Conservation (phyloP, 2,113 vertebrate genomes). For the Oryzias celebensis region DNA sequence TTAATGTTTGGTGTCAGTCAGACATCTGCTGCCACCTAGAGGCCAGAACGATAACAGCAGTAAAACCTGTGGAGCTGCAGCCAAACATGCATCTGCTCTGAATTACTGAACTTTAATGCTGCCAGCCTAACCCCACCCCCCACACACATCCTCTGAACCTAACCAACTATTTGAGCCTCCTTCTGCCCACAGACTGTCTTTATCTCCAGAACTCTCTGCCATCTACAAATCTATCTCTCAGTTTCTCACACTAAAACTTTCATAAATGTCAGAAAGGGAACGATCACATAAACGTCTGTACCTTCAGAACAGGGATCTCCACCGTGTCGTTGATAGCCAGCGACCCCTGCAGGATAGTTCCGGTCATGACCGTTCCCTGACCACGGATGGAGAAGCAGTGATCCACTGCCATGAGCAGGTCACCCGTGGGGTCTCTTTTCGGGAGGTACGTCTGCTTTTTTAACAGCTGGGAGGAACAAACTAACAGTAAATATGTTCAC, state of each 20-base stretch:
- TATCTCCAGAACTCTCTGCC: slow-evolving; percentile 65
- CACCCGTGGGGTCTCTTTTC: slow-evolving; percentile 85
- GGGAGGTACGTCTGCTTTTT: slow-evolving; percentile 90
- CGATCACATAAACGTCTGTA: slow-evolving; percentile 35
- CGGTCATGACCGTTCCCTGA: slow-evolving; percentile 98
- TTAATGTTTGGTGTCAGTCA: slow-evolving; percentile 19
- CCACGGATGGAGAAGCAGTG: slow-evolving; percentile 98
- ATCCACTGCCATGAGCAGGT: slow-evolving; percentile 95
- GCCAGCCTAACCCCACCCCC: slow-evolving; percentile 35
- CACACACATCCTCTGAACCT: slow-evolving; percentile 77
- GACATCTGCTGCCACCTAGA: slow-evolving; percentile 70
- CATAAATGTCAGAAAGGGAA: slow-evolving; percentile 16
- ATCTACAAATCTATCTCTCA: slow-evolving; percentile 7
- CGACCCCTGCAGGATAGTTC: slow-evolving; percentile 93
- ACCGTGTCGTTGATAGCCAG: slow-evolving; percentile 89
- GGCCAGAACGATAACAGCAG: slow-evolving; percentile 37
- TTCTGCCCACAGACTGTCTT: slow-evolving; percentile 55
- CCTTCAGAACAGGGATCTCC: slow-evolving; percentile 96
- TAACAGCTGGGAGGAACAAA: slow-evolving; percentile 80
- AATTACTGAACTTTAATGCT: slow-evolving; percentile 81
- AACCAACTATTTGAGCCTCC: slow-evolving; percentile 65
- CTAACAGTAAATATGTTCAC: background rate
- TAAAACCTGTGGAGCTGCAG: slow-evolving; percentile 11
- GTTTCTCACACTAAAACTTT: slow-evolving; percentile 6
- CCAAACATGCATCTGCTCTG: slow-evolving; percentile 79